Evolutionary conservation across 2,888 invertebrate species (phyloP).

Genomic region (Nebria brevicollis): DNA sequence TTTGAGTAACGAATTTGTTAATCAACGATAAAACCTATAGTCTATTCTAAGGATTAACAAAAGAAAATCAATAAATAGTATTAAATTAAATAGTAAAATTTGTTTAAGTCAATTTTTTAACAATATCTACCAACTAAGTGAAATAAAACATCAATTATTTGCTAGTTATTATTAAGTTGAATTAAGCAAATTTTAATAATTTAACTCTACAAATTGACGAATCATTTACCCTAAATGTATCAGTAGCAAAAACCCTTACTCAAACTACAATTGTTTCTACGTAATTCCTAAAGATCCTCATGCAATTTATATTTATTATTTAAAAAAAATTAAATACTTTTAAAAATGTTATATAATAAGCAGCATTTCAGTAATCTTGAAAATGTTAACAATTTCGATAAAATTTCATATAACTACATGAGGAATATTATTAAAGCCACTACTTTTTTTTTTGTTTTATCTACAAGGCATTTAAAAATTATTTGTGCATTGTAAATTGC

Average conservation of each 20-base stretch:
- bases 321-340: not conserved
- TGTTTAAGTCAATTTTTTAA: not conserved
- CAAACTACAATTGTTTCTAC: slow-evolving; percentile 28
- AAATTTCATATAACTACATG: slow-evolving; percentile 30
- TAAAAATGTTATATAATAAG: not conserved
- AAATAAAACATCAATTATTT: not conserved
- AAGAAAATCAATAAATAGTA: not conserved
- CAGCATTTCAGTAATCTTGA: not conserved
- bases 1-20: no score
- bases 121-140: not conserved
- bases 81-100: not conserved
- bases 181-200: not conserved
- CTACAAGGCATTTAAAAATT: slow-evolving; percentile 44
- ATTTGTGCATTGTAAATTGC: slow-evolving; percentile 42
- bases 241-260: slow-evolving; percentile 38
- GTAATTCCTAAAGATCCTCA: slow-evolving; percentile 32
- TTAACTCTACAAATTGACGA: slow-evolving; percentile 38
- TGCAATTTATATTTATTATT: slow-evolving; percentile 19
- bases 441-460: slow-evolving; percentile 28
- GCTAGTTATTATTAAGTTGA: slow-evolving; percentile 1
- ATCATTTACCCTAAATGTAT: slow-evolving; percentile 39
- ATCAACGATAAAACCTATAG: not conserved
- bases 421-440: slow-evolving; percentile 39
- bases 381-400: not conserved
- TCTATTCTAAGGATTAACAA: not conserved